Base-by-base conservation (phyloP, 2,888 invertebrate genomes). In the Dasysyrphus albostriatus region DNA sequence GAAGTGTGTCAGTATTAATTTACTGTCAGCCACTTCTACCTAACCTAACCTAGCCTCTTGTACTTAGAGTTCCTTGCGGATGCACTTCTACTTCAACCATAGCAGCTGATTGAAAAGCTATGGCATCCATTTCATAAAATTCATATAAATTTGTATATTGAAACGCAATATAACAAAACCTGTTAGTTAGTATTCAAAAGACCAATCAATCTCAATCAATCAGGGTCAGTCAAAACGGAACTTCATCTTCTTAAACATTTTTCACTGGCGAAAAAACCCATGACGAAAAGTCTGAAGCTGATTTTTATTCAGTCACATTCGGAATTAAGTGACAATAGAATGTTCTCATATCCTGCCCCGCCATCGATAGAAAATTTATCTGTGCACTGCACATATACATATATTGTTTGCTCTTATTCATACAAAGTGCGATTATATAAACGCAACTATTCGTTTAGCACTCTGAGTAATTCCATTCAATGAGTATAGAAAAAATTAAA, bases 281-380 rank as follows among this genome's bases (percentile, higher is more conserved):
- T 77, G 77, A 72, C 65, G 61, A 65, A 61, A 72, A 82, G 29
- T 70, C 6, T 39, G 49, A 39, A 37, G 44, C 51, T 44, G 34
- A 51, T 73, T 51, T 59, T n/a, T 32, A 44, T 51, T 65, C 67
- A 59, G 29, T 72, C 51, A 59, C 58, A 63, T 79, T 83, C 58
- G 29, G 70, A 83, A 79, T 65, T 42, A 79, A 65, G 32, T 65
- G 83, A 80, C 63, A 79, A 76, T 58, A 82, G 77, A 82, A 82
- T 82, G 82, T 51, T 83, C 79, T 74, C 83, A 83, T 75, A 83
- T 83, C 83, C 83, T 83, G 83, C 73, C 59, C 69, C 16, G 3
- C 29, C 32, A 34, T 34, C 70, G 37, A 74, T 82, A 39, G 54
- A 72, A 58, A 49, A 54, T 42, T 34, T 72, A 51, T 51, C 10